These are phyloP conservation scores for Morus bassanus DNA, from an alignment of 2,797 vertebrate species.

Conservation along the genomic window DNA sequence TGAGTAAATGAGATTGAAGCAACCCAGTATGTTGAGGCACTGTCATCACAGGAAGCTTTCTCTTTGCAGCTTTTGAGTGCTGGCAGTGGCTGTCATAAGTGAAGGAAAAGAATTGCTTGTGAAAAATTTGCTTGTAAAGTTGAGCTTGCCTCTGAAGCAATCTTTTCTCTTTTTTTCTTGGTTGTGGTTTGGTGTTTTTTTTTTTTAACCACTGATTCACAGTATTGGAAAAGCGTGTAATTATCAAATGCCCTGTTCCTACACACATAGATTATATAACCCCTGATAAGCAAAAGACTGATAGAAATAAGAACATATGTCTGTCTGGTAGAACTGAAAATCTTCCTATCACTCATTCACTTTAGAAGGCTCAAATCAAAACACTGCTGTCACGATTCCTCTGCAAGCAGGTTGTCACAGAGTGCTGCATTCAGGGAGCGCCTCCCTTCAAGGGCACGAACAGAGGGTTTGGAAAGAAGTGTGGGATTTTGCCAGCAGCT, in stretches of 20 bases:
- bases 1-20: neutral
- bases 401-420: neutral
- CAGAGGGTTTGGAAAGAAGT: neutral
- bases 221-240: neutral
- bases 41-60: neutral
- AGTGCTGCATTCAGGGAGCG: neutral
- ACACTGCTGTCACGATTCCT: neutral
- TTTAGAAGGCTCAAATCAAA: neutral
- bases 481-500: neutral
- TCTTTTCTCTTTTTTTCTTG: neutral
- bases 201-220: neutral
- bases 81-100: neutral
- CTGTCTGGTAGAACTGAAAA: neutral
- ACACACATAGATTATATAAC: neutral
- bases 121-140: neutral
- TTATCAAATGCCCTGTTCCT: neutral
- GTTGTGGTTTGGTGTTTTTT: no score
- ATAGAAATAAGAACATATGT: neutral
- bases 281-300: neutral
- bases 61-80: neutral
- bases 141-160: neutral
- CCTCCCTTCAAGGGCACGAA: neutral
- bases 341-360: neutral
- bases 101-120: neutral
- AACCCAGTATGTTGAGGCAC: neutral